These are phyloP conservation scores for Chorisops tibialis DNA, from an alignment of 2,888 invertebrate genomes.

Conservation along the genomic window DNA sequence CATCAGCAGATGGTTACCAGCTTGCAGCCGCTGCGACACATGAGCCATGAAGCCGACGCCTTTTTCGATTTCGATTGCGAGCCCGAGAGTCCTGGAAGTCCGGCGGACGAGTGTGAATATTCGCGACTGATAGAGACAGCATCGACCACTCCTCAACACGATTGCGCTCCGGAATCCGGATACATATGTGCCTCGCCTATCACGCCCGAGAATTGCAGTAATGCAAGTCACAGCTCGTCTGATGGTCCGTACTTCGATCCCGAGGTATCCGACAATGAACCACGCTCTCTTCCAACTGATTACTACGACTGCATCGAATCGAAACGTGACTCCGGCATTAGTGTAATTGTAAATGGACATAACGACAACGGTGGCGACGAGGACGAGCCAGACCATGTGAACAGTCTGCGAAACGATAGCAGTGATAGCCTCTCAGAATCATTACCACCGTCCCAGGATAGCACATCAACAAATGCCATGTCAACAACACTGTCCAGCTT, in stretches of 20 bases:
- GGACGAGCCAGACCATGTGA: not conserved
- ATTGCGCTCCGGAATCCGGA: conserved; percentile 54
- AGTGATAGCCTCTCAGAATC: conserved; percentile 36
- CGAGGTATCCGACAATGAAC: conserved; percentile 42
- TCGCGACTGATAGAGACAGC: conserved; percentile 55
- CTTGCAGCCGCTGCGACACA: conserved; percentile 54
- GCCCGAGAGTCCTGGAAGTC: conserved; percentile 67
- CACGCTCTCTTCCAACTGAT: conserved; percentile 33
- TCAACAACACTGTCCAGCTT: conserved; percentile 31
- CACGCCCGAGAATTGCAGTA: conserved; percentile 33
- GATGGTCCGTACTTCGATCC: conserved; percentile 56
- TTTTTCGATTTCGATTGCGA: conserved; percentile 65
- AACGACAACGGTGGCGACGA: conserved; percentile 4
- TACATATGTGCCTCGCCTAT: conserved; percentile 54
- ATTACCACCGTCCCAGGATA: conserved; percentile 36
- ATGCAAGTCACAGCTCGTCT: conserved; percentile 53
- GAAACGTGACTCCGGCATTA: conserved; percentile 28
- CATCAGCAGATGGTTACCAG: conserved; percentile 51
- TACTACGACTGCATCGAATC: conserved; percentile 35
- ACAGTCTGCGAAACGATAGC: conserved; percentile 21
- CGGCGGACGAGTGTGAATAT: conserved; percentile 62
- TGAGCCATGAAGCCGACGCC: conserved; percentile 56
- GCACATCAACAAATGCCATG: conserved; percentile 32
- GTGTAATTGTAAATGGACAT: conserved; percentile 17
- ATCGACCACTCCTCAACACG: conserved; percentile 55